A percentile compares a stretch with the other conserved stretches of the same genome.
phyloP scores from a whole-genome alignment of 2,797 vertebrate genomes.

The Erpetoichthys calabaricus region DNA sequence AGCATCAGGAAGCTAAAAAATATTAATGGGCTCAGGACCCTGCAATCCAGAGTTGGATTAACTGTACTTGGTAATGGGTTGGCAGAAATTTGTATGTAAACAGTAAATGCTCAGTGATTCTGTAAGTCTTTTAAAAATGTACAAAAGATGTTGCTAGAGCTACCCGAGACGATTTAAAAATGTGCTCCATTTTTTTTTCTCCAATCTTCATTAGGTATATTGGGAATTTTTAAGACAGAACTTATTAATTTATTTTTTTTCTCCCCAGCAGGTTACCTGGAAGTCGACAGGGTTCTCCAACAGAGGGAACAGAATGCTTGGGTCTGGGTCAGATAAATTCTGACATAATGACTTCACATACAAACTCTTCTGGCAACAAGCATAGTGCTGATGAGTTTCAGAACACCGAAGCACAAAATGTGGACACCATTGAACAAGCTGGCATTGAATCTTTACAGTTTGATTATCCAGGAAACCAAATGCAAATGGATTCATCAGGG shows the following conservation, averaged over 20 bases:
- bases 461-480: constrained; percentile 91
- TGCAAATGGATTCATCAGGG: constrained; percentile 90
- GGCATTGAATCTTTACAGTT: constrained; percentile 90
- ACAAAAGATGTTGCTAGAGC: no score
- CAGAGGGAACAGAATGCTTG: constrained; percentile 85
- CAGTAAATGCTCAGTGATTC: no score
- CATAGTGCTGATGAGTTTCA: constrained; percentile 78
- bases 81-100: no score
- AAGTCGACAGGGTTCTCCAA: constrained; percentile 90
- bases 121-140: no score
- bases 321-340: constrained; percentile 64
- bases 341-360: constrained; percentile 78
- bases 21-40: no score
- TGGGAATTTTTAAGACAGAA: no score
- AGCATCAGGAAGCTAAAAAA: no score
- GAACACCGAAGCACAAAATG: constrained; percentile 77
- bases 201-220: no score
- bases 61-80: no score
- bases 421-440: constrained; percentile 90
- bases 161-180: no score
- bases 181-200: no score
- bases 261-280: constrained; percentile 73
- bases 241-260: neutral
- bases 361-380: constrained; percentile 68
- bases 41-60: no score